phyloP scores from a whole-genome alignment of 2,888 invertebrate genomes.

The Helobdella robusta region DNA sequence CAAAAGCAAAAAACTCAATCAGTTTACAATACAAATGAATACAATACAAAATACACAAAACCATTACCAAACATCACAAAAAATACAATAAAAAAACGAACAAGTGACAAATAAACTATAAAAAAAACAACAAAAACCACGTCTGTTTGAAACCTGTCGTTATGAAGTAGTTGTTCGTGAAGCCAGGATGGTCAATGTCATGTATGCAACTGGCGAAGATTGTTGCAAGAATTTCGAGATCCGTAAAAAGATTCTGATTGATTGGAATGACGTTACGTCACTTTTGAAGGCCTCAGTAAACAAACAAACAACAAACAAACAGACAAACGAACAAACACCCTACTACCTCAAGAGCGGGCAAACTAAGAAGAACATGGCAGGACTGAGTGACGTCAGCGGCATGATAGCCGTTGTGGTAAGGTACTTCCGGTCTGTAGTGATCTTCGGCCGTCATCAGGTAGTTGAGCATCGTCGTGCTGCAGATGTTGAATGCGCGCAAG shows the following conservation, averaged over 20 bases:
- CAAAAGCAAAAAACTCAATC: too few species aligned
- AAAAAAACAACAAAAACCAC: not conserved
- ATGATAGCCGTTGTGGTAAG: constrained; percentile 96
- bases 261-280: constrained; percentile 37
- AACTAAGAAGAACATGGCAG: constrained; percentile 86
- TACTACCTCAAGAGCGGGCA: constrained; percentile 76
- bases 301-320: not conserved
- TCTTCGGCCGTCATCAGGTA: constrained; percentile 96
- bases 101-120: too few species aligned
- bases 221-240: constrained; percentile 87
- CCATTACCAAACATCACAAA: too few species aligned
- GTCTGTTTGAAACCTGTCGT: constrained; percentile 69
- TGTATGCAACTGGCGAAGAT: constrained; percentile 96
- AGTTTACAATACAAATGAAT: too few species aligned
- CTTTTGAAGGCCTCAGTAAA: not conserved
- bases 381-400: constrained; percentile 98
- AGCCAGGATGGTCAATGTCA: constrained; percentile 97
- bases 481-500: constrained; percentile 82
- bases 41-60: too few species aligned
- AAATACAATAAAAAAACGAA: too few species aligned
- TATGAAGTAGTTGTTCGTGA: constrained; percentile 97
- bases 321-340: not conserved
- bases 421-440: constrained; percentile 93
- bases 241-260: constrained; percentile 80
- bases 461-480: constrained; percentile 82